phyloP scores from a whole-genome alignment of 2,113 vertebrate species.

The Anoura caudifer region DNA sequence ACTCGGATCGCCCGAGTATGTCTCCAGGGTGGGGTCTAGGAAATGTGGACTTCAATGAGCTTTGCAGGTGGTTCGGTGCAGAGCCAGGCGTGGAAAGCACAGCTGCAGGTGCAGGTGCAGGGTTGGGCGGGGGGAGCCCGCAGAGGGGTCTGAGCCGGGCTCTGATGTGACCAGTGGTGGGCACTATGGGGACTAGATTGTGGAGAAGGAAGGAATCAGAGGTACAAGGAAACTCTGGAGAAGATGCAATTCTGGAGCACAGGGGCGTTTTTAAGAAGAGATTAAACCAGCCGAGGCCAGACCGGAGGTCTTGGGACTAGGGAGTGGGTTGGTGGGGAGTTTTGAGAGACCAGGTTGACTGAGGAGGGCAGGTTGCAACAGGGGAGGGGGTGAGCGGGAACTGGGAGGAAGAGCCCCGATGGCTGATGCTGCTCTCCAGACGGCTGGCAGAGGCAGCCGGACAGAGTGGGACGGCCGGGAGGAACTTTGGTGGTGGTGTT shows the following conservation, averaged over 20 bases:
- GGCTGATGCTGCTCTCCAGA: neutral
- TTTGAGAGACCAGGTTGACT: neutral
- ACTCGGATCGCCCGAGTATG: neutral
- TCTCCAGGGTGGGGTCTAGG: neutral
- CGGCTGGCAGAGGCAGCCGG: neutral
- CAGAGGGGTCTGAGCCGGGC: too few species aligned
- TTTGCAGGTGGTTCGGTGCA: neutral
- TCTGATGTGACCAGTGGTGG: accelerated
- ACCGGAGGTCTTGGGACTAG: neutral
- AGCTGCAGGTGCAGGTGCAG: accelerated
- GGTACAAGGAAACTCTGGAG: neutral
- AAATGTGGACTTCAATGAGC: neutral
- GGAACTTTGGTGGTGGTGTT: neutral
- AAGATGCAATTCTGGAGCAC: neutral
- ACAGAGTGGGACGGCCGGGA: neutral
- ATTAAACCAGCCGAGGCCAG: neutral
- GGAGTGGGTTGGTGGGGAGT: neutral
- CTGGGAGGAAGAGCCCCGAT: neutral
- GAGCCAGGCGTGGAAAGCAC: neutral
- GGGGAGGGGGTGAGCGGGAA: neutral
- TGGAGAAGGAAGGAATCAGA: neutral
- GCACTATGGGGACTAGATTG: too few species aligned
- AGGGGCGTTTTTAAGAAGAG: neutral
- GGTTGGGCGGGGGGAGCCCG: too few species aligned
- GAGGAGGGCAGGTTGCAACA: neutral